Percentiles rank a stretch among this genome's conserved stretches.
phyloP scores from a whole-genome alignment of 2,113 vertebrate species.

The Macquaria ambigua region DNA sequence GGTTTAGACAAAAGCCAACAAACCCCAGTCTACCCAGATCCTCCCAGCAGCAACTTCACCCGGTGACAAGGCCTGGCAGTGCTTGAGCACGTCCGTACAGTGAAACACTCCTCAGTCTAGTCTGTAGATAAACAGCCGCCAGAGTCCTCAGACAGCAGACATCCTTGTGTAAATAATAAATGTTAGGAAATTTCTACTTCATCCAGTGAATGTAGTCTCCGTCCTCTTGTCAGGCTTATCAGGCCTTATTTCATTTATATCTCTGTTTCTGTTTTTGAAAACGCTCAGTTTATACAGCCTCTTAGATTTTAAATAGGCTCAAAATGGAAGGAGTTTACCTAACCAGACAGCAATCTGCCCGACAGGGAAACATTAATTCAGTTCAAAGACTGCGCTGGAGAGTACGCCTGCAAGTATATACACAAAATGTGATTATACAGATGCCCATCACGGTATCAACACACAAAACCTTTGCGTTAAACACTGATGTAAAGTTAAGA shows the following conservation, averaged over 20 bases:
- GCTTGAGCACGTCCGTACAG: slow-evolving; percentile 40
- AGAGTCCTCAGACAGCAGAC: slow-evolving; percentile 32
- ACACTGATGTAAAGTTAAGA: not conserved
- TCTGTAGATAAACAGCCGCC: slow-evolving; percentile 55
- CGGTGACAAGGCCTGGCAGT: slow-evolving; percentile 44
- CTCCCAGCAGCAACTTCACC: slow-evolving; percentile 41
- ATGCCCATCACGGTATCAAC: not conserved
- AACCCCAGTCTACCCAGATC: slow-evolving; percentile 29
- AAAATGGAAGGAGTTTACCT: not conserved
- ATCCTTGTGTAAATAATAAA: slow-evolving; percentile 46
- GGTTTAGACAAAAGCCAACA: slow-evolving; percentile 63
- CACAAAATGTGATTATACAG: not conserved
- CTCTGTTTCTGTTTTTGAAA: not conserved
- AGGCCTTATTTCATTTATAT: not conserved
- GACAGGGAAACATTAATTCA: not conserved
- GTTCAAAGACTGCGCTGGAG: not conserved
- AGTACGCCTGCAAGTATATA: not conserved
- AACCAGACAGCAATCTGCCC: not conserved
- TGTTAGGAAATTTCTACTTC: slow-evolving; percentile 33
- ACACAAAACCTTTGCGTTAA: not conserved
- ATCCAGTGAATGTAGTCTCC: not conserved
- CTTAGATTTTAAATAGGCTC: not conserved
- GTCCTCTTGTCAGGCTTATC: slow-evolving; percentile 11
- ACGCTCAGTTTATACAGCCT: not conserved
- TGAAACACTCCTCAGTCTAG: slow-evolving; percentile 39